phyloP scores from a whole-genome alignment of 2,797 vertebrate genomes.

The Ctenochaetus hawaiiensis region DNA sequence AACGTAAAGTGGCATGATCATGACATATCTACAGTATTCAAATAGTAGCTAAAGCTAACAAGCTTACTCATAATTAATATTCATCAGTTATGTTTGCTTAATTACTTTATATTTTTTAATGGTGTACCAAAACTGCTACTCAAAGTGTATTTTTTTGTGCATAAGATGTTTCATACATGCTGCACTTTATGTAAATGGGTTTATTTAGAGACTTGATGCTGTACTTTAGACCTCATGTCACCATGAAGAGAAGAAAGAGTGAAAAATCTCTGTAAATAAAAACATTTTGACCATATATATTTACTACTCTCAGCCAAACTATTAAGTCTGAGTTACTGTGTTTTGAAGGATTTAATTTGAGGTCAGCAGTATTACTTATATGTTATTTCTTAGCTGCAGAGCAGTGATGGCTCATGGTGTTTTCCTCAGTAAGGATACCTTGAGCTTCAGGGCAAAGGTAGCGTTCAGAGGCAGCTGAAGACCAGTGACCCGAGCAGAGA shows the following conservation, averaged over 20 bases:
- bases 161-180: neutral
- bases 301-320: neutral
- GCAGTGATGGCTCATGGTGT: constrained; percentile 16
- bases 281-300: too few relatives aligned
- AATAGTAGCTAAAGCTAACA: too few relatives aligned
- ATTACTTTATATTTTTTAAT: neutral
- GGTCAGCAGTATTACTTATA: neutral
- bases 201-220: neutral
- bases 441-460: constrained; percentile 22
- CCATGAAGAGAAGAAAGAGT: neutral
- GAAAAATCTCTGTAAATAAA: neutral
- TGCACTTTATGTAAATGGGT: too few relatives aligned
- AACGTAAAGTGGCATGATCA: neutral
- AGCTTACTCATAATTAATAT: neutral
- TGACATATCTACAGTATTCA: neutral
- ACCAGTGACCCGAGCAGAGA: constrained; percentile 30
- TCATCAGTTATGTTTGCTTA: neutral
- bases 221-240: neutral
- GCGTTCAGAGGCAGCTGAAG: constrained; percentile 36
- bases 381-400: neutral
- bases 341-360: neutral
- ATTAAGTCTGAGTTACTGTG: neutral
- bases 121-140: neutral
- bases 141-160: too few relatives aligned
- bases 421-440: constrained; percentile 23